Evolutionary conservation across 2,888 invertebrate species (phyloP), one percentile per base, ranked within the genome.

Genomic region (Drosophila conformis): DNA sequence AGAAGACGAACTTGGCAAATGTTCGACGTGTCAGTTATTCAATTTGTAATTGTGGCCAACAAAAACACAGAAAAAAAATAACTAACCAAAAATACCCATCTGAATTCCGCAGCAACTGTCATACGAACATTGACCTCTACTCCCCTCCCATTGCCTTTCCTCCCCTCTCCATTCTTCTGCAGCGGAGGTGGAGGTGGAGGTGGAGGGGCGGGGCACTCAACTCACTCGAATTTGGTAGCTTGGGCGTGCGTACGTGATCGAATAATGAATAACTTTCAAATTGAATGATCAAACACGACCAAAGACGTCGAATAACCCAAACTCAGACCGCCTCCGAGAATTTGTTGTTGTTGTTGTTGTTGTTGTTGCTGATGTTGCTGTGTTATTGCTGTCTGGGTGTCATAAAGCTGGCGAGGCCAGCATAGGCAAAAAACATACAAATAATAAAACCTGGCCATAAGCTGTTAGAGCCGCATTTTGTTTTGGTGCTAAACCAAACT

Each of bases 201-300:
- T 29, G 38, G 46, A n/a, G 52, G 27, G n/a, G 56, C 15, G 46
- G 69, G 74, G 52, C 40, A 64, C 73, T 73, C 65, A 54, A 13
- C 66, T 59, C 64, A 48, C 36, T 49, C 72, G 27, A 53, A 54
- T 66, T 66, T 67, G 63, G 63, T 69, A 66, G 76, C 70, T 83
- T 87, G 76, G 78, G 76, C 69, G 68, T 73, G 82, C 70, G 90
- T 87, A 87, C 87, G 87, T 87, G 87, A 87, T 89, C 87, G 88
- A 82, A 82, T 89, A 90, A 87, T 89, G 87, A 89, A 90, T 89
- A 90, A 90, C 90, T 89, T 89, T 87, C 87, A 89, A 90, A 87
- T 87, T 87, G 87, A 87, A 87, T 89, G 89, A 90, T 89, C 90
- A 89, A 87, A 87, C 85, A 90, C 72, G 80, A 68, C 78, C 67